Percentiles rank a stretch among this genome's conserved stretches.
phyloP scores from a whole-genome alignment of 2,888 invertebrate genomes.

The Callinectes sapidus region DNA sequence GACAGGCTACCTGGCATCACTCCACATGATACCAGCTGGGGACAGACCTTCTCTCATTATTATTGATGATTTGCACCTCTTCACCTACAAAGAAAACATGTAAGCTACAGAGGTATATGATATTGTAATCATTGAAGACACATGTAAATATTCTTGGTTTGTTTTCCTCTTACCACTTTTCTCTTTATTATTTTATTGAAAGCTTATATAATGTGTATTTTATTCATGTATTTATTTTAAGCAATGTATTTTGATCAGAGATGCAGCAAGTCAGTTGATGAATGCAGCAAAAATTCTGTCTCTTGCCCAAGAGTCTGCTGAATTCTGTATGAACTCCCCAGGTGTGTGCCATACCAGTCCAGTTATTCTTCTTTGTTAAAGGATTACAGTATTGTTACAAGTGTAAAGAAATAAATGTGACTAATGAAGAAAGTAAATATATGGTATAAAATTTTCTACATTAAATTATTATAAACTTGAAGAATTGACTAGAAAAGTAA shows the following conservation, averaged over 20 bases:
- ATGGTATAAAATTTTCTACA: no score
- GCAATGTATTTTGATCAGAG: constrained; percentile 26
- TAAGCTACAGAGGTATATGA: background rate
- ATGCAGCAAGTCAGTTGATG: constrained; percentile 50
- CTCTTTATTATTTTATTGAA: background rate
- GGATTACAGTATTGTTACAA: no score
- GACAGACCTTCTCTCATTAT: constrained; percentile 60
- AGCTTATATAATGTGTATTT: background rate
- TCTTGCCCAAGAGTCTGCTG: constrained; percentile 59
- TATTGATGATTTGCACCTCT: constrained; percentile 59
- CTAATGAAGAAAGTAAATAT: no score
- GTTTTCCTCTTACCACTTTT: background rate
- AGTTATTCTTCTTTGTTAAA: no score
- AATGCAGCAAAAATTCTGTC: constrained; percentile 55
- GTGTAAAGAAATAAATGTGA: no score
- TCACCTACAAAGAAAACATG: background rate
- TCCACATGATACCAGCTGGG: constrained; percentile 47
- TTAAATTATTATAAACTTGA: no score
- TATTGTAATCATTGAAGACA: background rate
- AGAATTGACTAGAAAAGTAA: background rate
- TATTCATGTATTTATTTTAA: background rate
- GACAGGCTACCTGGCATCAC: constrained; percentile 48
- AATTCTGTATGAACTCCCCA: constrained; percentile 38
- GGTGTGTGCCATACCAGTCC: background rate
- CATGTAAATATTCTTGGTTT: background rate